A percentile compares a stretch with the other conserved stretches of the same genome.
phyloP scores from a whole-genome alignment of 1,140 invertebrate species.

The Heliconius himera region DNA sequence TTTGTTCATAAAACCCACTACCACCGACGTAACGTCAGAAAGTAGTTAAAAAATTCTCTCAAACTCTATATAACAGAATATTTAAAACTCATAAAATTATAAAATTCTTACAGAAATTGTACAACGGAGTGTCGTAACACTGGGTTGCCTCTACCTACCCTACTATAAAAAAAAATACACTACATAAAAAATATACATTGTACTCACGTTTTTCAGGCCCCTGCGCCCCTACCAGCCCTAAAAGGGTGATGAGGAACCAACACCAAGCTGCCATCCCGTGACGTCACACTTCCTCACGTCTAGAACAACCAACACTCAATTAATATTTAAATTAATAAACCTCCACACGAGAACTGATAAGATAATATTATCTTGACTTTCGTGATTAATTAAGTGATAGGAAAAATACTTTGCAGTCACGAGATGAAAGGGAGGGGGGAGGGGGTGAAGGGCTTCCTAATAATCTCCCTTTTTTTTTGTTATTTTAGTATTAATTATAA shows the following conservation, averaged over 20 bases:
- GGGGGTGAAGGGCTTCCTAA: slow-evolving; percentile 24
- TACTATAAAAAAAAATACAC: neutral
- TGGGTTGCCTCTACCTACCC: no score
- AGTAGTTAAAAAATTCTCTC: neutral
- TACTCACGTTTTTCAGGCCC: slow-evolving; percentile 73
- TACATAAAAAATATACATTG: neutral
- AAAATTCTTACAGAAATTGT: no score
- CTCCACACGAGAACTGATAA: slow-evolving; percentile 52
- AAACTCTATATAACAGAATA: no score
- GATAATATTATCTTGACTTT: slow-evolving; percentile 65
- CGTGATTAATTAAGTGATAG: slow-evolving; percentile 73
- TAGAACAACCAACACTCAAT: slow-evolving; percentile 44
- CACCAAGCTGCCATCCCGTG: slow-evolving; percentile 52
- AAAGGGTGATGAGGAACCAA: slow-evolving; percentile 47
- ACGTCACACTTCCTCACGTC: slow-evolving; percentile 57
- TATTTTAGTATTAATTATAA: neutral
- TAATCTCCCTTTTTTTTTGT: neutral
- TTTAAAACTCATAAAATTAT: no score
- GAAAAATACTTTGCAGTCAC: slow-evolving; percentile 73
- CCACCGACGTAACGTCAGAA: neutral
- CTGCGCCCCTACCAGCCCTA: slow-evolving; percentile 55
- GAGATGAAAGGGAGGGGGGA: slow-evolving; percentile 54
- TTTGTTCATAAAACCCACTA: no score
- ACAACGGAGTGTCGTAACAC: no score
- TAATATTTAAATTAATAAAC: slow-evolving; percentile 55